phyloP scores from a whole-genome alignment of 2,797 vertebrate genomes.

The Vireo griseus region DNA sequence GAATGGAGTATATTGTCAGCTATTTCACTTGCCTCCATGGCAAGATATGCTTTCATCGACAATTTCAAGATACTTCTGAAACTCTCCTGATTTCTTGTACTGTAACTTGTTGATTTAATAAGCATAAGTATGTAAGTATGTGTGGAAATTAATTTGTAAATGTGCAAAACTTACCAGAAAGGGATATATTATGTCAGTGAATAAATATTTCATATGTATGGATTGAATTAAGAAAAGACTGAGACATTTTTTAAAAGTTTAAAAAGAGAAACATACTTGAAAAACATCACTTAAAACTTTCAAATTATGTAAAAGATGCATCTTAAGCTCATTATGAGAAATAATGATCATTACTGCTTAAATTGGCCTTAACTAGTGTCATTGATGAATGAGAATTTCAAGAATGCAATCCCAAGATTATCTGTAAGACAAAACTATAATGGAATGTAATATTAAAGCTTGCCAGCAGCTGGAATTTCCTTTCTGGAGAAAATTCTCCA shows the following conservation, averaged over 20 bases:
- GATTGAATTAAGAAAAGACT: neutral
- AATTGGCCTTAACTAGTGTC: neutral
- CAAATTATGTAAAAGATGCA: neutral
- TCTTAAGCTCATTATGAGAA: neutral
- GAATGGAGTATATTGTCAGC: neutral
- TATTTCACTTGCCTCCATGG: neutral
- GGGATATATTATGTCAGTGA: neutral
- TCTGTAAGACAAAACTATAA: neutral
- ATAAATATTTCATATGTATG: neutral
- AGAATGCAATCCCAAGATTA: neutral
- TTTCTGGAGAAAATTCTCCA: constrained; percentile 14
- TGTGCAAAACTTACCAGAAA: neutral
- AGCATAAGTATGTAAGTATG: neutral
- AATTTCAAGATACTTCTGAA: neutral
- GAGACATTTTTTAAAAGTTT: neutral
- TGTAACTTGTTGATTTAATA: neutral
- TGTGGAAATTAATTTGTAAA: neutral
- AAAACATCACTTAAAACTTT: neutral
- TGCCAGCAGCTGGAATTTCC: constrained; percentile 29
- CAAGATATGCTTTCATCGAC: neutral
- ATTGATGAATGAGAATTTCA: neutral
- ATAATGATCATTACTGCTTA: neutral
- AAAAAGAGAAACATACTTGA: neutral
- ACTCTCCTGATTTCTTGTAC: neutral
- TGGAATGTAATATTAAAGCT: constrained; percentile 8